phyloP scores from a whole-genome alignment of 2,888 invertebrate species.

The Seira sanloemensis region DNA sequence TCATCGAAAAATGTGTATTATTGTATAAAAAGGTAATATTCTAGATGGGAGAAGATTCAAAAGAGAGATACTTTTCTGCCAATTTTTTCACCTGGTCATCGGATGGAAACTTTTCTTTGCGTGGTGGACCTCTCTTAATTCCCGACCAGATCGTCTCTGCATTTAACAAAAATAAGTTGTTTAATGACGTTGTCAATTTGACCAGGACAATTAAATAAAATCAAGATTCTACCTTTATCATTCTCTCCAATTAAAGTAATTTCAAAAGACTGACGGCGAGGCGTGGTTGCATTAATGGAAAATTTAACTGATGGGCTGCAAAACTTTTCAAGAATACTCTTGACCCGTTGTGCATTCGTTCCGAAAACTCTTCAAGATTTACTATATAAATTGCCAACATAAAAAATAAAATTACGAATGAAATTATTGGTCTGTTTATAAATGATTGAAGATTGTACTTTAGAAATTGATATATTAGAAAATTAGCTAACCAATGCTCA shows the following conservation, averaged over 20 bases:
- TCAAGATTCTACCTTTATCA: constrained; percentile 39
- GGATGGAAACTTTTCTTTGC: constrained; percentile 49
- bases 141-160: constrained; percentile 38
- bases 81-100: constrained; percentile 25
- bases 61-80: background rate
- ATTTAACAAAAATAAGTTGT: background rate
- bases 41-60: no score
- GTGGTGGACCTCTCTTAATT: constrained; percentile 52
- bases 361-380: constrained; percentile 54
- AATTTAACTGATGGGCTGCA: constrained; percentile 38
- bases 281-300: constrained; percentile 30
- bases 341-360: constrained; percentile 44
- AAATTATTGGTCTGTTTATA: background rate
- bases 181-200: background rate
- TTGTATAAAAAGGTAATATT: no score
- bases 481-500: constrained; percentile 49
- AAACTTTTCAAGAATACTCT: constrained; percentile 19
- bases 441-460: background rate
- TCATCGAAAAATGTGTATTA: no score
- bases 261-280: constrained; percentile 53
- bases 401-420: background rate
- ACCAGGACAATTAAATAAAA: background rate
- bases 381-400: background rate
- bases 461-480: background rate
- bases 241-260: constrained; percentile 37